A percentile compares a stretch with the other conserved stretches of the same genome.
Evolutionary conservation across 2,797 vertebrate genomes (phyloP).

Genomic region (Melopsittacus undulatus): DNA sequence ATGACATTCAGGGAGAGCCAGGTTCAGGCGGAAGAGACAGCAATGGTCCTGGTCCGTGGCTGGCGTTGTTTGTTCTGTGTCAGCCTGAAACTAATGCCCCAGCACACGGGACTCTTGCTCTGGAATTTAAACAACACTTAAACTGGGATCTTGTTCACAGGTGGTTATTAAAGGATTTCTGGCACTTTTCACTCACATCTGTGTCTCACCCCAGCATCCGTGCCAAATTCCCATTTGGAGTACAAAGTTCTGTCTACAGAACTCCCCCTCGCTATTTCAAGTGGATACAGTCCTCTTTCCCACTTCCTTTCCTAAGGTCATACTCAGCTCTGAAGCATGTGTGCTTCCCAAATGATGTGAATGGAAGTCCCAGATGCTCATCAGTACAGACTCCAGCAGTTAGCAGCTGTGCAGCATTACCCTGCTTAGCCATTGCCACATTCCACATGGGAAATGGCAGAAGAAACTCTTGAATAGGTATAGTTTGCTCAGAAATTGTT

Average conservation of each 20-base stretch:
- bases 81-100: not conserved
- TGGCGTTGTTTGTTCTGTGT: not conserved
- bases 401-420: constrained; percentile 14
- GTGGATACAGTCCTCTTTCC: not conserved
- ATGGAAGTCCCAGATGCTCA: constrained; percentile 29
- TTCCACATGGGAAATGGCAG: not conserved
- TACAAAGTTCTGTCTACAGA: not conserved
- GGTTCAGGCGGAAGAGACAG: not conserved
- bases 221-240: constrained; percentile 20
- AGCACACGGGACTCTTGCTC: not conserved
- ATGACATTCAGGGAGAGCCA: not conserved
- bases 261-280: not conserved
- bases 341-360: not conserved
- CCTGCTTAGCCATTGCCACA: not conserved
- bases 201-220: not conserved
- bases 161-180: constrained; percentile 23
- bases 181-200: not conserved
- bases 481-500: not conserved
- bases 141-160: constrained; percentile 5
- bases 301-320: constrained; percentile 55
- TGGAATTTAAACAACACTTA: not conserved
- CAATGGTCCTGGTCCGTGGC: accelerated
- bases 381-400: not conserved
- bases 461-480: not conserved
- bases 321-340: not conserved